Evolutionary conservation across 2,797 vertebrate genomes (phyloP).

Genomic region (Trachops cirrhosus): DNA sequence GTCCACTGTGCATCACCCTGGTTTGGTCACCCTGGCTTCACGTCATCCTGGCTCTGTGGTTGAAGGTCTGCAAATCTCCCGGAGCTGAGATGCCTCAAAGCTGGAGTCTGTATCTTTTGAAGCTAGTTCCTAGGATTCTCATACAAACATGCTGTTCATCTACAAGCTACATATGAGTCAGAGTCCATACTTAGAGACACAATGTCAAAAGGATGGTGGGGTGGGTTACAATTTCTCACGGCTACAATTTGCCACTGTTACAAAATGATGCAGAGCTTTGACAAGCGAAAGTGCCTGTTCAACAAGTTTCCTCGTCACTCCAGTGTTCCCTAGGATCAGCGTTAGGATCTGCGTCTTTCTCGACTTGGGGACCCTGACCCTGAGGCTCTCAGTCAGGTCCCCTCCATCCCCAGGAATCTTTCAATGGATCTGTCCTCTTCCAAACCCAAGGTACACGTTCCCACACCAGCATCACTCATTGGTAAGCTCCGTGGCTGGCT

Average conservation of each 20-base stretch:
- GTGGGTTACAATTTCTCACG: too few relatives aligned
- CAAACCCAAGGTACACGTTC: neutral
- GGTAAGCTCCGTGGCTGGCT: neutral
- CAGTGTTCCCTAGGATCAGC: neutral
- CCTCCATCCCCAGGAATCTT: neutral
- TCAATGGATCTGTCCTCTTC: neutral
- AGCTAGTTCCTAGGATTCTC: neutral
- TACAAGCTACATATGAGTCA: too few relatives aligned
- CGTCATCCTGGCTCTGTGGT: neutral
- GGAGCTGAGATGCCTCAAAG: neutral
- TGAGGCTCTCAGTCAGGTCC: neutral
- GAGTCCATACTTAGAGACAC: too few relatives aligned
- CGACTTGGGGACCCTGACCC: neutral
- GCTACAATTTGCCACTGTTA: neutral
- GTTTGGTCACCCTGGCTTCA: neutral
- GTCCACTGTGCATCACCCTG: neutral
- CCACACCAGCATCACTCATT: rapidly evolving
- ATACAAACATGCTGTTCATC: too few relatives aligned
- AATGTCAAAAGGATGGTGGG: too few relatives aligned
- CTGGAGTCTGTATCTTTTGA: neutral
- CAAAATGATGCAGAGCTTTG: neutral
- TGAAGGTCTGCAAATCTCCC: neutral
- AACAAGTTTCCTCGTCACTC: neutral
- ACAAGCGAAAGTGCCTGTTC: constrained; percentile 32
- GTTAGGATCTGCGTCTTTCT: neutral